A percentile compares a stretch with the other conserved stretches of the same genome.
These are phyloP conservation scores for Ovibos moschatus DNA, from an alignment of 2,113 vertebrate species.

Conservation along the genomic window DNA sequence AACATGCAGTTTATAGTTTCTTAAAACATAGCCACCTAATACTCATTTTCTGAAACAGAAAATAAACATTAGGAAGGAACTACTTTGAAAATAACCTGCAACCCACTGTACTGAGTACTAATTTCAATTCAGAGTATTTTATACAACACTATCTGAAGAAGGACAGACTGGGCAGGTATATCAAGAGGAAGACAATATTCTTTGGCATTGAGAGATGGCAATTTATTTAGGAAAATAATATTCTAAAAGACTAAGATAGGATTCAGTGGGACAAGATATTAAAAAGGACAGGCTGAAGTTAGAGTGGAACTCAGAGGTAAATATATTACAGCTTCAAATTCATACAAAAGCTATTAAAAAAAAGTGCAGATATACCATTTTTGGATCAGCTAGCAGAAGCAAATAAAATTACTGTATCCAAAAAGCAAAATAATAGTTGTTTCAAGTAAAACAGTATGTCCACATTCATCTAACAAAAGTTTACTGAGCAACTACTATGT, in stretches of 20 bases:
- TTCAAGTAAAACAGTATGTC: neutral
- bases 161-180: neutral
- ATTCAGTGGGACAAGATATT: neutral
- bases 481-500: neutral
- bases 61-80: neutral
- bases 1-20: neutral
- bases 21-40: neutral
- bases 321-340: neutral
- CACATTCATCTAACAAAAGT: neutral
- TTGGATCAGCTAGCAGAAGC: neutral
- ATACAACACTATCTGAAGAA: neutral
- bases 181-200: neutral
- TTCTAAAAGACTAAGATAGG: neutral
- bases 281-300: neutral
- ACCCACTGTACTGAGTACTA: neutral
- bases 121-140: neutral
- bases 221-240: neutral
- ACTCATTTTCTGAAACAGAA: neutral
- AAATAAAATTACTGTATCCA: neutral
- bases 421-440: slow-evolving; percentile 6
- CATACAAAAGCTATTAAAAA: neutral
- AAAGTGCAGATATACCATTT: neutral
- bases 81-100: neutral
- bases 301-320: neutral
- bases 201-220: neutral